Base-by-base conservation (phyloP, 2,797 vertebrate species). In the Cirrhinus molitorella region DNA sequence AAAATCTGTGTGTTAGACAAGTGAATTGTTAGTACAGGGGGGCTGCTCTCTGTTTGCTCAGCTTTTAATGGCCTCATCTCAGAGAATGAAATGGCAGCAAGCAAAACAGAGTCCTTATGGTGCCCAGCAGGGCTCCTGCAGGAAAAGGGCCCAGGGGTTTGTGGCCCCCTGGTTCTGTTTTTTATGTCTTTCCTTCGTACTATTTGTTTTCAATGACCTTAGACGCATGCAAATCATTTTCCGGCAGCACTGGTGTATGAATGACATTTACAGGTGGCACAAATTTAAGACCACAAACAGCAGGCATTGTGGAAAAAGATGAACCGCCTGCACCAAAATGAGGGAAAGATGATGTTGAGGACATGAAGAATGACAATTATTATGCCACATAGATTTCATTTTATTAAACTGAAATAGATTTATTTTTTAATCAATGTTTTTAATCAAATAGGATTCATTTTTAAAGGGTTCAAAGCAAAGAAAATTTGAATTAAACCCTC, bases 51-150 rank as follows among this genome's bases (percentile, higher is more conserved):
- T 88, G 85, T 89, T 87, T 90, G 73, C 67, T 84, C 83, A 88
- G 86, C 87, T 84, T 91, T 91, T 89, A 93, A 89, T 90, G 80
- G 88, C 88, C 90, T 70, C 90, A 87, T 67, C 51, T 80, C 87
- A 55, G 68, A 78, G 89, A 92, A 88, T 85, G 49, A 87, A 89
- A 91, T 89, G 85, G 82, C 86, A 87, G 80, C 86, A 92, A 86
- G 93, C 71, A 91, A 92, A 95, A 94, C 93, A 94, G 13, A 83
- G 89, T 72, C 93, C 93, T 94, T 94, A 89, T 94, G 94, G 91
- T 90, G 89, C 87, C 83, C 84, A 65, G 84, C 34, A 51, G 88
- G 88, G 72, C 85, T 90, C 87, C 93, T 72, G 91, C 87, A 86
- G 92, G 91, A 77, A 66, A 77, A 81, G 74, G 55, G 84, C 59